Evolutionary conservation across 2,888 invertebrate genomes (phyloP).

Genomic region (Eudemis profundana): DNA sequence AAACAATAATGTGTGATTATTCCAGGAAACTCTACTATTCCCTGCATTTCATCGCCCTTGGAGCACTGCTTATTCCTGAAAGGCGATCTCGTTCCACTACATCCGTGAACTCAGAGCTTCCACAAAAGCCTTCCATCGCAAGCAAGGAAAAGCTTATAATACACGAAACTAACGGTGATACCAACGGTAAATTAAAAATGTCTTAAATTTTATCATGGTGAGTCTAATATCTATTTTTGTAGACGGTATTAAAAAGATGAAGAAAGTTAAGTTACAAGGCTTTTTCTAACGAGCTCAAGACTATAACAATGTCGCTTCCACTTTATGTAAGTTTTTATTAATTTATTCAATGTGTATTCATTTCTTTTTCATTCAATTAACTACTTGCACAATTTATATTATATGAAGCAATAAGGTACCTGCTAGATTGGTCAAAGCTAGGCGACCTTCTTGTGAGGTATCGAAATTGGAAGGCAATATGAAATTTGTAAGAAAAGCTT

Average conservation of each 20-base stretch:
- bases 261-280: too few species aligned
- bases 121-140: conserved; percentile 55
- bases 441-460: too few species aligned
- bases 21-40: conserved; percentile 86
- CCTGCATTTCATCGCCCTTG: conserved; percentile 78
- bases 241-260: too few species aligned
- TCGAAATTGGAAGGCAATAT: too few species aligned
- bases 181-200: conserved; percentile 70
- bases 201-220: conserved; percentile 50
- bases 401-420: background rate
- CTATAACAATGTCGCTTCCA: conserved; percentile 16
- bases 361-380: conserved; percentile 1
- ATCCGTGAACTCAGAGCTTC: conserved; percentile 52
- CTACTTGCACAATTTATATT: background rate
- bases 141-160: conserved; percentile 48
- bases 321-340: background rate
- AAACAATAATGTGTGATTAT: conserved; percentile 45
- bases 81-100: conserved; percentile 49
- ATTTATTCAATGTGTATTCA: background rate
- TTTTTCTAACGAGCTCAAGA: background rate
- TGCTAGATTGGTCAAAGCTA: too few species aligned
- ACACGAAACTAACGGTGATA: conserved; percentile 56
- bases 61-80: conserved; percentile 74
- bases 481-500: too few species aligned
- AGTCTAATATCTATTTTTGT: conserved; percentile 20